phyloP scores from a whole-genome alignment of 2,888 invertebrate genomes.

The Campoletis raptor region DNA sequence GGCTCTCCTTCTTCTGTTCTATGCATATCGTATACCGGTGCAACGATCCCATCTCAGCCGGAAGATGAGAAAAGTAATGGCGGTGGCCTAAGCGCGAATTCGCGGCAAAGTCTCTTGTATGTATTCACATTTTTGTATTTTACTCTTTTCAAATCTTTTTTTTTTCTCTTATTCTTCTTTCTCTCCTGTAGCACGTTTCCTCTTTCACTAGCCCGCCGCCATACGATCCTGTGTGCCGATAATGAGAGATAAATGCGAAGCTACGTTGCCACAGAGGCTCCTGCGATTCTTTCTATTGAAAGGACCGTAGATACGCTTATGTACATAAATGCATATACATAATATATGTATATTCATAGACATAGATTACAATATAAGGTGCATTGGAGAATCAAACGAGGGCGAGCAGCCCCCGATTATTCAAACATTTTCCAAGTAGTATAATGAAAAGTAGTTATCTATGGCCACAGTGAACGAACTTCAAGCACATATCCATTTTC shows the following conservation, averaged over 20 bases:
- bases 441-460: slow-evolving; percentile 38
- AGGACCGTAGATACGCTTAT: slow-evolving; percentile 31
- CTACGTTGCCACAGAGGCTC: slow-evolving; percentile 49
- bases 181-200: slow-evolving; percentile 56
- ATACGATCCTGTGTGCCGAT: slow-evolving; percentile 64
- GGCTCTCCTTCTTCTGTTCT: slow-evolving; percentile 53
- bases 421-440: slow-evolving; percentile 35
- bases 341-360: slow-evolving; percentile 3
- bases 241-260: slow-evolving; percentile 69
- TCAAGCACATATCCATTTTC: background rate
- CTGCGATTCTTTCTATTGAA: slow-evolving; percentile 55
- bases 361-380: slow-evolving; percentile 57
- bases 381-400: slow-evolving; percentile 28
- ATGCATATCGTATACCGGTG: slow-evolving; percentile 57
- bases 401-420: slow-evolving; percentile 23
- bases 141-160: slow-evolving; percentile 13
- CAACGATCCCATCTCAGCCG: slow-evolving; percentile 68
- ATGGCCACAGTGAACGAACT: background rate
- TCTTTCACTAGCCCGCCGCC: slow-evolving; percentile 60
- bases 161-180: slow-evolving; percentile 26
- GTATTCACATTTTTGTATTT: slow-evolving; percentile 25
- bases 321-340: background rate
- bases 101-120: slow-evolving; percentile 53
- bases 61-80: slow-evolving; percentile 70
- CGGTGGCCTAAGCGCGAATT: slow-evolving; percentile 68